These are phyloP conservation scores for Marasmarcha lunaedactyla DNA, from an alignment of 2,888 invertebrate species.

Conservation along the genomic window DNA sequence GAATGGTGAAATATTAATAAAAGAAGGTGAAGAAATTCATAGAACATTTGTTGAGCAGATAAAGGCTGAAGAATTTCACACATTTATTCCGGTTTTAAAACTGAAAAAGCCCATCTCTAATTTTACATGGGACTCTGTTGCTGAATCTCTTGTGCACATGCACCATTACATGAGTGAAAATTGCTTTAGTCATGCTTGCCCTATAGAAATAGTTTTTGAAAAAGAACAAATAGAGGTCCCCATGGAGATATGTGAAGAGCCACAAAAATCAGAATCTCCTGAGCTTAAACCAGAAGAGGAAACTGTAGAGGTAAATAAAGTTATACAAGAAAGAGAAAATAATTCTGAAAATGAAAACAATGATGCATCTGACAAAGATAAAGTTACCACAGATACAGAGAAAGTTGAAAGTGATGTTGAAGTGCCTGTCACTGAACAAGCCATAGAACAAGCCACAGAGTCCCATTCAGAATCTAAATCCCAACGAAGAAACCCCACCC, in stretches of 20 bases:
- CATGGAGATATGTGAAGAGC: constrained; percentile 46
- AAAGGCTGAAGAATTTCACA: constrained; percentile 60
- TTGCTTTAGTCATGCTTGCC: constrained; percentile 67
- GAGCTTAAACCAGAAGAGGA: constrained; percentile 30
- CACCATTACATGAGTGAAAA: constrained; percentile 74
- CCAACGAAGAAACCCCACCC: constrained; percentile 59
- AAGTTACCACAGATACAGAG: constrained; percentile 41
- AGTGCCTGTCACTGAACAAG: constrained; percentile 26
- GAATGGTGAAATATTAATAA: constrained; percentile 62
- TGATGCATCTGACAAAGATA: constrained; percentile 54
- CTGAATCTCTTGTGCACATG: constrained; percentile 73
- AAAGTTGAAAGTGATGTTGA: constrained; percentile 46
- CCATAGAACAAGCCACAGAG: constrained; percentile 26
- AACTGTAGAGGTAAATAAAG: constrained; percentile 4
- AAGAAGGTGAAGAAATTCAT: constrained; percentile 70
- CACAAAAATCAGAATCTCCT: constrained; percentile 28
- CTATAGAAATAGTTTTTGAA: constrained; percentile 41
- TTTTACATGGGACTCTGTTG: constrained; percentile 75
- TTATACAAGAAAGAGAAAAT: constrained; percentile 27
- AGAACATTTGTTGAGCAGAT: constrained; percentile 62
- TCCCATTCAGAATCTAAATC: constrained; percentile 39
- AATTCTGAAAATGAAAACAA: constrained; percentile 47
- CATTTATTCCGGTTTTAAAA: constrained; percentile 66
- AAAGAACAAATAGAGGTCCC: constrained; percentile 31
- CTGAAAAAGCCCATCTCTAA: constrained; percentile 71